Evolutionary conservation across 2,888 invertebrate genomes (phyloP), one percentile per base, ranked within the genome.

Genomic region (Cordilura impudica): DNA sequence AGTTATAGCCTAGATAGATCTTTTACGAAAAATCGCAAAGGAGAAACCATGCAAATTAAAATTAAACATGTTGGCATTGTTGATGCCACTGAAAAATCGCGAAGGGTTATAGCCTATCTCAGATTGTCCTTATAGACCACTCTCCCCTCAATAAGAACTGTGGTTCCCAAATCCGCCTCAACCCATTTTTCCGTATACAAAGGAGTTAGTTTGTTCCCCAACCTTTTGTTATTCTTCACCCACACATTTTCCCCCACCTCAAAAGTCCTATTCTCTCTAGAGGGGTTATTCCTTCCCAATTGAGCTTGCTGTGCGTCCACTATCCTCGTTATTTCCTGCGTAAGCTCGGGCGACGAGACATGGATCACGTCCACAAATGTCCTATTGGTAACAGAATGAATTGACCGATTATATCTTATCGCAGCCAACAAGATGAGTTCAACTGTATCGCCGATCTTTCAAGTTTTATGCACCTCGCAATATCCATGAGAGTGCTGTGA

Each of bases 401-500:
- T 79, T 7, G 70, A 70, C 35, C 53, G 47, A 29, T 81, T 81
- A 58, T 82, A 81, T 21, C 74, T 60, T 8, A 47, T 47, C 2
- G 75, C 63, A n/a, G 72, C 31, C 21, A 31, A 21, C 21, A 80
- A n/a, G 43, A 71, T 74, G 6, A 65, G 39, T 12, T 79, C 54
- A 4, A 43, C 39, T 2, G 51, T 73, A 12, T 66, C 58, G 2
- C 67, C 60, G 6, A 66, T 45, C n/a, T 39, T 18, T 54, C 66
- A 14, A 54, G 21, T 4, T 70, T 70, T 8, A 39, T 10, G n/a
- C 70, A 70, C 60, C 77, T 63, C 19, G 80, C 81, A 16, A 18
- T 83, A 74, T 0, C 81, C 79, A 26, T 82, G 82, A n/a, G 81
- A 82, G 53, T 56, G 21, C 61, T 71, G 4, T 71, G 54, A n/a